Conservation (phyloP, 1,140 invertebrate species). For the Bombus soroeensis region DNA sequence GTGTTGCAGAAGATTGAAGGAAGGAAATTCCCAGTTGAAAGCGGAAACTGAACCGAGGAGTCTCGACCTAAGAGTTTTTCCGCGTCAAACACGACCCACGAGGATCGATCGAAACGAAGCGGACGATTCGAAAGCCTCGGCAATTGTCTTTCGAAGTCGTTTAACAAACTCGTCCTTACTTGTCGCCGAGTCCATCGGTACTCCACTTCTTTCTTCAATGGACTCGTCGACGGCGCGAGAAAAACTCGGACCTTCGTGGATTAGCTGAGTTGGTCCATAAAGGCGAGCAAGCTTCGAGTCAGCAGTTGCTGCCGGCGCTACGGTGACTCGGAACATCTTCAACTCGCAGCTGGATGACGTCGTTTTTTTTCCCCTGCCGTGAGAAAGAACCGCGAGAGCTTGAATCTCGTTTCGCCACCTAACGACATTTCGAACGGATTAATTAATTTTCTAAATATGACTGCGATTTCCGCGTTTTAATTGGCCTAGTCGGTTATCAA, state of each 20-base stretch:
- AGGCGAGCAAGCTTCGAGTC: constrained; percentile 35
- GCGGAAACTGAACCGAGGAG: not conserved
- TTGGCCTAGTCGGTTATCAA: not conserved
- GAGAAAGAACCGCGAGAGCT: not conserved
- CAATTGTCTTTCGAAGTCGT: constrained; percentile 60
- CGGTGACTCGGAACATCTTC: constrained; percentile 33
- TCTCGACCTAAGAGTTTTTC: constrained; percentile 27
- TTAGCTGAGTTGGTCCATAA: constrained; percentile 47
- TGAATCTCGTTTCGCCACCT: not conserved
- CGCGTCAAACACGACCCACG: not conserved
- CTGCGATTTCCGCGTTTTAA: not conserved
- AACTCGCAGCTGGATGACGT: not conserved
- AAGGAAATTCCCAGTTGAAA: not conserved
- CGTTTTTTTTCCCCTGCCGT: not conserved
- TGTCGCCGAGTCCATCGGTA: constrained; percentile 25
- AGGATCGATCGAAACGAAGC: constrained; percentile 41
- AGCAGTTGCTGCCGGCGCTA: constrained; percentile 32
- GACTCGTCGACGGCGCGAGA: constrained; percentile 7
- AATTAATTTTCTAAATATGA: not conserved
- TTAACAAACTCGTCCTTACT: constrained; percentile 38
- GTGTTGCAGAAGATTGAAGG: not conserved
- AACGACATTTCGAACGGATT: not conserved
- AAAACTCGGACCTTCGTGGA: constrained; percentile 46
- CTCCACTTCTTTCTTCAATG: constrained; percentile 29
- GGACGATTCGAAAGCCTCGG: constrained; percentile 25